These are phyloP conservation scores for Lasaia peninsularis DNA, from an alignment of 1,140 invertebrate species.

Conservation along the genomic window DNA sequence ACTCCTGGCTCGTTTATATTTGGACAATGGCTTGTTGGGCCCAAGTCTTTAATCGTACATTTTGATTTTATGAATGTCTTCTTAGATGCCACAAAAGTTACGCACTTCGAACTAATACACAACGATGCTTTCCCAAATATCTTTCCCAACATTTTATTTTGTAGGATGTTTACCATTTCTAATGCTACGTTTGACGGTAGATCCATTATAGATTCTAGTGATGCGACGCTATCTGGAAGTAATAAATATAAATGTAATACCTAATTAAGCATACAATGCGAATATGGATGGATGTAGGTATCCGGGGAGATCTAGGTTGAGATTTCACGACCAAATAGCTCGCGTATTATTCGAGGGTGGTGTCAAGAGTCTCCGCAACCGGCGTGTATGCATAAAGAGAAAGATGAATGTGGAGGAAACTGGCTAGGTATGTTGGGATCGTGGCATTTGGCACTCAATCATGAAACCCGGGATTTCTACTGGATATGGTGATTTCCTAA, in stretches of 20 bases:
- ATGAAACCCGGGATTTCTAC: no score
- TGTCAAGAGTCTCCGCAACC: no score
- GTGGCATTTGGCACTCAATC: no score
- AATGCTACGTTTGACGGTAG: slow-evolving; percentile 56
- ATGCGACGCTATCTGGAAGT: slow-evolving; percentile 53
- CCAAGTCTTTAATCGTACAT: slow-evolving; percentile 52
- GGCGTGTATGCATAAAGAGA: no score
- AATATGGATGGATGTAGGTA: no score
- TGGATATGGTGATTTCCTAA: no score
- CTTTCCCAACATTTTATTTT: slow-evolving; percentile 58
- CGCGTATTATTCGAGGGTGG: no score
- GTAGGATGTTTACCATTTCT: slow-evolving; percentile 57
- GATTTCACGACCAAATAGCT: no score
- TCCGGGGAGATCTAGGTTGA: no score
- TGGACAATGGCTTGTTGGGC: slow-evolving; percentile 46
- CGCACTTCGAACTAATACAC: slow-evolving; percentile 55
- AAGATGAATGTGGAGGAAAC: no score
- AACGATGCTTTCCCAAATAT: slow-evolving; percentile 61
- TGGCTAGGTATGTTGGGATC: no score
- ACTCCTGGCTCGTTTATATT: slow-evolving; percentile 44
- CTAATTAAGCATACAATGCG: no score
- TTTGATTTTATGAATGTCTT: slow-evolving; percentile 55
- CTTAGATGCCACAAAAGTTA: slow-evolving; percentile 47
- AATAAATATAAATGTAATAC: neutral
- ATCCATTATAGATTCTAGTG: slow-evolving; percentile 56